A percentile compares a stretch with the other conserved stretches of the same genome.
Evolutionary conservation across 2,113 vertebrate genomes (phyloP).

Genomic region (Cochlearius cochlearius): DNA sequence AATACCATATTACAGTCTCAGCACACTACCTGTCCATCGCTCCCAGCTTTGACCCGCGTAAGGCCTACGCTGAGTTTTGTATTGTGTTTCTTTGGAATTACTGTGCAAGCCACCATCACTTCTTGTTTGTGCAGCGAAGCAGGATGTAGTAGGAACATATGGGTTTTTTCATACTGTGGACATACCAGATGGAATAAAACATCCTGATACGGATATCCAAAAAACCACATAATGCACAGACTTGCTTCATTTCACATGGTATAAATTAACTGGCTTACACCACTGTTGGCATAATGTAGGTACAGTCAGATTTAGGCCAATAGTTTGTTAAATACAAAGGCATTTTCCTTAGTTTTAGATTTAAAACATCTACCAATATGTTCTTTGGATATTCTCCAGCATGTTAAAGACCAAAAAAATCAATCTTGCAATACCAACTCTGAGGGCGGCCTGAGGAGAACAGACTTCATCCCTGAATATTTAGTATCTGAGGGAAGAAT

Average conservation of each 20-base stretch:
- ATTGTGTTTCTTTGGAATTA: neutral
- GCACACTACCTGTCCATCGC: neutral
- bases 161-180: neutral
- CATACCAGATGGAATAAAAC: neutral
- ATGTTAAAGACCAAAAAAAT: neutral
- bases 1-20: neutral
- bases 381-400: neutral
- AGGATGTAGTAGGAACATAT: neutral
- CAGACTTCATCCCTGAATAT: neutral
- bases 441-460: neutral
- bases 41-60: neutral
- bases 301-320: neutral
- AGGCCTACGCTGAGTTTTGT: neutral
- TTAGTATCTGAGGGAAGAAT: neutral
- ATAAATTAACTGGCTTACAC: neutral
- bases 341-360: neutral
- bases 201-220: neutral
- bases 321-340: neutral
- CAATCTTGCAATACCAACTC: neutral
- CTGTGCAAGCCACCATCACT: neutral
- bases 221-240: rapidly evolving
- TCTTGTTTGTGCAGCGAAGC: neutral
- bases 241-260: neutral
- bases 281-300: neutral
- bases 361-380: neutral